phyloP scores from a whole-genome alignment of 2,888 invertebrate species.

The Tanytarsus gracilentus region DNA sequence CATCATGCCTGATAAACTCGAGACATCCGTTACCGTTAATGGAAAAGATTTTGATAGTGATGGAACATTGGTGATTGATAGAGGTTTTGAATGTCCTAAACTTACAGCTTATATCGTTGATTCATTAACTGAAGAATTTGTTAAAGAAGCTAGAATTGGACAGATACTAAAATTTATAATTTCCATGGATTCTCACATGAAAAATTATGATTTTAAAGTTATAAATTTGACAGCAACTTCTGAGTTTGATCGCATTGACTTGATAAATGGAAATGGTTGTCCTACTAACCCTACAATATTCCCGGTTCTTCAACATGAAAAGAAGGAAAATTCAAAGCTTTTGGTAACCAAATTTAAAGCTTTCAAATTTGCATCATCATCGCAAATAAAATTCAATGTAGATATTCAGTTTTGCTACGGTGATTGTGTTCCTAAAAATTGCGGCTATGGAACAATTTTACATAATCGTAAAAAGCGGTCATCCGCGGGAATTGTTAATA shows the following conservation, averaged over 20 bases:
- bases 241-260: slow-evolving; percentile 61
- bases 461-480: slow-evolving; percentile 39
- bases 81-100: slow-evolving; percentile 44
- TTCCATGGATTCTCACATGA: slow-evolving; percentile 25
- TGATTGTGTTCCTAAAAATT: slow-evolving; percentile 56
- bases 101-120: slow-evolving; percentile 53
- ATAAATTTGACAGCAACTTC: slow-evolving; percentile 74
- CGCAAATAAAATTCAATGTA: slow-evolving; percentile 70
- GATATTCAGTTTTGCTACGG: slow-evolving; percentile 72
- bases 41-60: slow-evolving; percentile 41
- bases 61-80: slow-evolving; percentile 41
- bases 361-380: slow-evolving; percentile 79
- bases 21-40: slow-evolving; percentile 50
- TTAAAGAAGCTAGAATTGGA: slow-evolving; percentile 57
- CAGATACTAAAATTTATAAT: slow-evolving; percentile 38
- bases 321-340: slow-evolving; percentile 38
- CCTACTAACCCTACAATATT: slow-evolving; percentile 58
- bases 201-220: slow-evolving; percentile 55
- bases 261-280: slow-evolving; percentile 71
- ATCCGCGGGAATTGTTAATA: slow-evolving; percentile 20
- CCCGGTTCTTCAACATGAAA: slow-evolving; percentile 43
- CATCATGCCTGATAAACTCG: slow-evolving; percentile 46
- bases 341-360: slow-evolving; percentile 64
- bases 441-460: slow-evolving; percentile 39
- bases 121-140: slow-evolving; percentile 47